These are phyloP conservation scores for Tethya wilhelma DNA, from an alignment of 37 sponge, comb jelly and placozoan species.

Conservation along the genomic window DNA sequence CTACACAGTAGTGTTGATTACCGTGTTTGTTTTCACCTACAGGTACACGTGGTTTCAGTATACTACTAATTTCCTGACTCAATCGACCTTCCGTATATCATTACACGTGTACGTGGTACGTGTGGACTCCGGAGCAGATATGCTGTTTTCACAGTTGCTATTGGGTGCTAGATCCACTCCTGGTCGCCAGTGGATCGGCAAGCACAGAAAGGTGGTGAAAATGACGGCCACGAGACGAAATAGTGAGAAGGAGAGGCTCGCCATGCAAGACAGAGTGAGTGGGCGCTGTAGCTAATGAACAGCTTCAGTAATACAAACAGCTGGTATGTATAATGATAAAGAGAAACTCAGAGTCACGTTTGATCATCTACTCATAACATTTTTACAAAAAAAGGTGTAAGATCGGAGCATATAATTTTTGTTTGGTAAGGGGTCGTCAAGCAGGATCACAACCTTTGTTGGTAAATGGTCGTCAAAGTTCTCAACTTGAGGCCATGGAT, in stretches of 20 bases:
- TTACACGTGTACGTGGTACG: background rate
- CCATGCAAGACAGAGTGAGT: background rate
- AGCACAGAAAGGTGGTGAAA: conserved; percentile 60
- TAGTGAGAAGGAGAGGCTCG: background rate
- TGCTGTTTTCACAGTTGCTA: conserved; percentile 44
- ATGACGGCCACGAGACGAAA: conserved; percentile 58
- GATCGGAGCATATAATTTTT: too few relatives aligned
- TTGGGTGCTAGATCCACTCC: conserved; percentile 61
- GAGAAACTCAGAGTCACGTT: background rate
- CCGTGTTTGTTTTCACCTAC: too few relatives aligned
- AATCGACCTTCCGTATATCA: background rate
- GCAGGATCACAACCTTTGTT: too few relatives aligned
- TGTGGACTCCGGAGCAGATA: too few relatives aligned
- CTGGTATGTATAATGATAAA: background rate
- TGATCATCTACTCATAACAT: conserved; percentile 3
- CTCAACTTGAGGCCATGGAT: too few relatives aligned
- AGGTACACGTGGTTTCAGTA: background rate
- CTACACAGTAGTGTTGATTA: too few relatives aligned
- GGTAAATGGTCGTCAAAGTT: too few relatives aligned
- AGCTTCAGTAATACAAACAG: background rate
- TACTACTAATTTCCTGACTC: background rate
- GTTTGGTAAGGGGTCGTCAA: too few relatives aligned
- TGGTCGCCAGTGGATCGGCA: conserved; percentile 77
- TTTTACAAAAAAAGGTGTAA: too few relatives aligned
- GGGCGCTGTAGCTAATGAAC: too few relatives aligned